Conservation (phyloP, 2,797 vertebrate species). For the Crossoptilon crossoptilon region DNA sequence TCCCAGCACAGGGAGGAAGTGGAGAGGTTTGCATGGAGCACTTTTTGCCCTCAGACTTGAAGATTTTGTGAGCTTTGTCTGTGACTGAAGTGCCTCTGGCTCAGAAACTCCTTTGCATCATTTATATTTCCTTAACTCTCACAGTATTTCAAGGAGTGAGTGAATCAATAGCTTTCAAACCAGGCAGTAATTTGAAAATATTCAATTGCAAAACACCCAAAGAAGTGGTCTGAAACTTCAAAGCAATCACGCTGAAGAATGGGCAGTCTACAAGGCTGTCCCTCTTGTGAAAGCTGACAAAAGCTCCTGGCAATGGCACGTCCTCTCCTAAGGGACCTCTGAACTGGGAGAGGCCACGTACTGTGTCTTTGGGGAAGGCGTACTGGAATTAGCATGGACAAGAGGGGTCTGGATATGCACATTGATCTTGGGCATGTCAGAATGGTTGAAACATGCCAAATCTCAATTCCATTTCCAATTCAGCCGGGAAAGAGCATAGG, state of each 20-base stretch:
- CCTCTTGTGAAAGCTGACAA: not conserved
- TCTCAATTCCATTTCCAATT: rapidly evolving
- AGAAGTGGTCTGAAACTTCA: not conserved
- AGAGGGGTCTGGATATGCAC: not conserved
- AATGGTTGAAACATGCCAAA: rapidly evolving
- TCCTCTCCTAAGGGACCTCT: not conserved
- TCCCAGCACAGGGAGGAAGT: not conserved
- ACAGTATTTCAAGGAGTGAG: not conserved
- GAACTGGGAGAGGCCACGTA: not conserved
- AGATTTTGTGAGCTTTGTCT: not conserved
- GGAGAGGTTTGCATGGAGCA: not conserved
- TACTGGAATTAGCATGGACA: not conserved
- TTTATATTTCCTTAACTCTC: not conserved
- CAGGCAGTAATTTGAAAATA: not conserved
- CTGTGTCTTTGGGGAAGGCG: not conserved
- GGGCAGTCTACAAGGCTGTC: not conserved
- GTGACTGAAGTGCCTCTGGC: not conserved
- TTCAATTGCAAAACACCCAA: not conserved
- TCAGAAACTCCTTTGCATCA: not conserved
- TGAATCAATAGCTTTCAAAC: not conserved
- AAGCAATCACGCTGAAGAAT: not conserved
- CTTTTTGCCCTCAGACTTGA: not conserved
- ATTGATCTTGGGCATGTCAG: not conserved
- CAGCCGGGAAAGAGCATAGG: not conserved
- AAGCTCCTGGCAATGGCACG: not conserved